Base-by-base conservation (phyloP, 2,113 vertebrate species). In the Holacanthus passer region DNA sequence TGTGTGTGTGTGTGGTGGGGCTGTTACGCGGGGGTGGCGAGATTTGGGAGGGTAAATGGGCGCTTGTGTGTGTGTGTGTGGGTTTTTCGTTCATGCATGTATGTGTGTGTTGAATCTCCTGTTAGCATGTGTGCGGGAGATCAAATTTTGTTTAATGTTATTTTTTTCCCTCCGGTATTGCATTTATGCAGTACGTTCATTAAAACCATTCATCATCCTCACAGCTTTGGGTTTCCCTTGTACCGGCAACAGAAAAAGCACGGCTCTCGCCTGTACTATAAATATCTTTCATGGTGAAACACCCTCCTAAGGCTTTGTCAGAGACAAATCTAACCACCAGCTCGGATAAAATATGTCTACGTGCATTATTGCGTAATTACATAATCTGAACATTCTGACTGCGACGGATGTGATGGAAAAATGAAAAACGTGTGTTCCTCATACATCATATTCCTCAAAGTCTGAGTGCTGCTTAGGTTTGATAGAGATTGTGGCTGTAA, bases 201-300 rank as follows among this genome's bases (percentile, higher is more conserved):
- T 90, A 90, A 91, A 91, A 80, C n/a, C 82, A 89, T 91, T 83
- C 77, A 91, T 94, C 92, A 91, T 81, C 55, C 66, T 81, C 75
- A 27, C 16, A 53, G 88, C 82, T 80, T 66, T 82, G 88, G 87
- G 82, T 88, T 93, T 91, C 83, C 89, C 82, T 84, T 22, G 56
- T 65, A 81, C 52, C 67, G 52, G 48, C 68, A 71, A 52, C 55
- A 68, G 47, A 31, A 35, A 31, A 41, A 77, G 50, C 11, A 45
- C 67, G 56, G 64, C 75, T 77, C 78, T 73, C 52, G 6, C 39
- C 56, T 63, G 74, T 45, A 10, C 88, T 91, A 89, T 92, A 92
- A 90, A 93, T 90, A 90, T 70, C 77, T 71, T 63, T 82, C 39
- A 76, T 43, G 63, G 83, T 86, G 90, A 76, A 88, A 88, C 78